Percentiles rank a stretch among this genome's conserved stretches.
phyloP scores from a whole-genome alignment of 2,113 vertebrate genomes.

The Nesoenas mayeri region DNA sequence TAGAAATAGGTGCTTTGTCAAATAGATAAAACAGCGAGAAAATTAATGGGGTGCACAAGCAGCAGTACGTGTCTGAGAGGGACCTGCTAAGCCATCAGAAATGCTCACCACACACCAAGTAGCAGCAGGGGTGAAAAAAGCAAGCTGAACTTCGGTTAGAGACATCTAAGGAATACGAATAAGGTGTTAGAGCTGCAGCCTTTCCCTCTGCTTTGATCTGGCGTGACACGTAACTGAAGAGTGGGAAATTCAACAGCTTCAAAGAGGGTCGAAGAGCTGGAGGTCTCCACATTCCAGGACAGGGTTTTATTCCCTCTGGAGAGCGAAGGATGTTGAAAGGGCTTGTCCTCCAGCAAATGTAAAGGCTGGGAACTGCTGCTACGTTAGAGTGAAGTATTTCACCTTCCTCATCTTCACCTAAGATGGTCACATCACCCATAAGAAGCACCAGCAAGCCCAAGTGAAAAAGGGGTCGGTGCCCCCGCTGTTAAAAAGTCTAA shows the following conservation, averaged over 20 bases:
- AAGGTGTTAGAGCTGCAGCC: not conserved
- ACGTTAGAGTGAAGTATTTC: not conserved
- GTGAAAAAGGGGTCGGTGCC: not conserved
- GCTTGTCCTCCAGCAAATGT: not conserved
- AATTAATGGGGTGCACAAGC: not conserved
- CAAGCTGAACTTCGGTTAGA: conserved; percentile 35
- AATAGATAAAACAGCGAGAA: not conserved
- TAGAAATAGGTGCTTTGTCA: not conserved
- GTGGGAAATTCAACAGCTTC: not conserved
- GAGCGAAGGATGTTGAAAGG: not conserved
- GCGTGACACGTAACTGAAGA: not conserved
- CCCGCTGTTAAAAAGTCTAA: not conserved
- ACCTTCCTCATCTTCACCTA: not conserved
- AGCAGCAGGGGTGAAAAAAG: conserved; percentile 1
- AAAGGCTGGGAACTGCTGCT: not conserved
- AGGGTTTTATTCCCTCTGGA: not conserved
- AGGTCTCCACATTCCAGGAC: not conserved
- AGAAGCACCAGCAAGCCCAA: not conserved
- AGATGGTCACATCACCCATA: rapidly evolving
- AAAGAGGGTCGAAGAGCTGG: not conserved
- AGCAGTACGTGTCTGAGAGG: not conserved
- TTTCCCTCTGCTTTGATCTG: conserved; percentile 49
- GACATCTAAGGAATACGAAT: conserved; percentile 38
- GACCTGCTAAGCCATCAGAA: not conserved
- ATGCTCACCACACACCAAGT: not conserved